A percentile compares a stretch with the other conserved stretches of the same genome.
phyloP scores from a whole-genome alignment of 64 coral and sea anemone genomes.

The Stylophora pistillata region DNA sequence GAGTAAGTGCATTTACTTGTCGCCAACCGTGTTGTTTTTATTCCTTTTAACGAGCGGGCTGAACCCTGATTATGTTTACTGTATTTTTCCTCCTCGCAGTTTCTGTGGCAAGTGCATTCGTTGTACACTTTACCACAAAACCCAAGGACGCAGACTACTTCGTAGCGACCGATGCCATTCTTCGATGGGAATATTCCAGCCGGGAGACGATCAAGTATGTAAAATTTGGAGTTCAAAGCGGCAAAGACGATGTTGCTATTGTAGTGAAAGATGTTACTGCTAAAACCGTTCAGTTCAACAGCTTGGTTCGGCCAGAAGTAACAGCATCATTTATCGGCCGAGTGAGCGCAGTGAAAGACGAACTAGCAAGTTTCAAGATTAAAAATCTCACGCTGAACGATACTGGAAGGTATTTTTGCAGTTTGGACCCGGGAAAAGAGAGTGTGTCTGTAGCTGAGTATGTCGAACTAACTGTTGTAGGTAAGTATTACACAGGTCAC shows the following conservation, averaged over 20 bases:
- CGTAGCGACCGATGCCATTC: neutral
- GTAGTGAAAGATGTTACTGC: neutral
- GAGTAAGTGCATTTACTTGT: neutral
- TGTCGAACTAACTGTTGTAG: neutral
- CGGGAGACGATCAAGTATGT: neutral
- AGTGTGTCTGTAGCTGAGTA: neutral
- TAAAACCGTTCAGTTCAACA: neutral
- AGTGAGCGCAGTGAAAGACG: neutral
- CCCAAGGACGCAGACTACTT: constrained; percentile 16
- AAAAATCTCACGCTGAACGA: constrained; percentile 3
- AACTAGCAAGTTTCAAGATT: constrained; percentile 24
- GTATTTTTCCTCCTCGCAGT: neutral
- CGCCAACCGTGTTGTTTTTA: neutral
- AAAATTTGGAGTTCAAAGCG: neutral
- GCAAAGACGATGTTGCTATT: neutral
- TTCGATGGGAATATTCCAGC: constrained; percentile 23
- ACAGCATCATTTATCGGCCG: constrained; percentile 9
- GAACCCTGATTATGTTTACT: neutral
- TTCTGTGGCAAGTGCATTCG: constrained; percentile 4
- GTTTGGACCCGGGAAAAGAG: neutral
- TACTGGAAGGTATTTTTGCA: neutral
- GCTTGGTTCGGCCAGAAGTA: neutral
- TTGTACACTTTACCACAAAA: constrained; percentile 26
- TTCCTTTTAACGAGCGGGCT: neutral
- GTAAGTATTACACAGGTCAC: constrained; percentile 1